Base-by-base conservation (phyloP, 2,113 vertebrate genomes). In the Falco punctatus region DNA sequence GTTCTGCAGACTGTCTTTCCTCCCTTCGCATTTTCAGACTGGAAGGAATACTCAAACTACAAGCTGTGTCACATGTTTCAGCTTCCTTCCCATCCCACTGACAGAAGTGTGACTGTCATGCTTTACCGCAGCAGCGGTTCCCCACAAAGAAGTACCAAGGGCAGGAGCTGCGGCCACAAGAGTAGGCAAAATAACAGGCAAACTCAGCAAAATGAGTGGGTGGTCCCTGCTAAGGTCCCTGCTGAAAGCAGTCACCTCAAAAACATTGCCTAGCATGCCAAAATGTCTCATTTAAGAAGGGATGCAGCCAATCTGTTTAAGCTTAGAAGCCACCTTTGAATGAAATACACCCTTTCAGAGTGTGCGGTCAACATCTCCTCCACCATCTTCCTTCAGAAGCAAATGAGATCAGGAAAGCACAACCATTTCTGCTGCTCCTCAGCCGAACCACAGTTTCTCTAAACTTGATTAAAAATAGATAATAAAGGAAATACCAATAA, bases 401-500 rank as follows among this genome's bases (percentile, higher is more conserved):
- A 87, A 81, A 67, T 66, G 74, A 85, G 74, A 73, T 90, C 46
- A 49, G 62, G 30, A 87, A 91, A 18, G 55, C 38, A 51, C 1
- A 3, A 51, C 26, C 0, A 3, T 35, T 88, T 71, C 64, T 77
- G 80, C 70, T 59, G 40, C 71, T 88, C 62, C 81, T 92, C 69
- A 69, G 65, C 6, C 90, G 58, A 88, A 46, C 27, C n/a, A 62
- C 7, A 38, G 38, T 38, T 38, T 38, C 38, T 38, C 38, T 38
- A 88, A 82, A 72, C 2, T 35, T 46, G 46, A 49, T 40, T 65
- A 81, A 48, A 90, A 95, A 91, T 85, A 91, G 72, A 75, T 58
- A 83, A 90, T 21, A 71, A 64, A 97, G 96, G 95, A 98, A 98
- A 95, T 11, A 2, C 24, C 15, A 52, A 52, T 32, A 52, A 93